These are phyloP conservation scores for Drosophila busckii DNA, from an alignment of 1,140 invertebrate genomes.

Conservation along the genomic window DNA sequence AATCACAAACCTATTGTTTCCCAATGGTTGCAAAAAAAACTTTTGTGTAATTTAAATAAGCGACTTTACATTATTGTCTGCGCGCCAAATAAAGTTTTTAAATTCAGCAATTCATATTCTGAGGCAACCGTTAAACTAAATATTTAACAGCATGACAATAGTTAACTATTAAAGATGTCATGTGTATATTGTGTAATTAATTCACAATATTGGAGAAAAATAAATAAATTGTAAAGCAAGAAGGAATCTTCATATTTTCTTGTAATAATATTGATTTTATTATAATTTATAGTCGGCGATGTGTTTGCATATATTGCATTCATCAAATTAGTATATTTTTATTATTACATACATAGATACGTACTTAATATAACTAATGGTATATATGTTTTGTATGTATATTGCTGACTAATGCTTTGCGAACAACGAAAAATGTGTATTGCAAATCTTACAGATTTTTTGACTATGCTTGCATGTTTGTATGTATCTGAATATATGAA, in stretches of 20 bases:
- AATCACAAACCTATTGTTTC: too few species aligned
- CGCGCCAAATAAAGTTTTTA: too few species aligned
- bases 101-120: too few species aligned
- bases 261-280: constrained; percentile 36
- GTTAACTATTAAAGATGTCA: too few species aligned
- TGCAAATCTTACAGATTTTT: constrained; percentile 72
- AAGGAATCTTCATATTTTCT: too few species aligned
- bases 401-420: constrained; percentile 57
- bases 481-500: constrained; percentile 11
- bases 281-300: constrained; percentile 35
- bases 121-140: too few species aligned
- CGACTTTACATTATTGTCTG: too few species aligned
- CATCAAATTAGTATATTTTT: constrained; percentile 12
- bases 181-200: too few species aligned
- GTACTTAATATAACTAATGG: constrained; percentile 37
- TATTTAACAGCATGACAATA: too few species aligned
- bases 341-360: constrained; percentile 26
- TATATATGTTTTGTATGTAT: constrained; percentile 43
- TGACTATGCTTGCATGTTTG: constrained; percentile 31
- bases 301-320: background rate
- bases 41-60: too few species aligned
- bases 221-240: background rate
- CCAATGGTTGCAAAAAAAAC: too few species aligned
- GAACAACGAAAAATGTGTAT: constrained; percentile 33
- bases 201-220: too few species aligned